phyloP scores from a whole-genome alignment of 2,797 vertebrate genomes.

The Adrianichthys oophorus region DNA sequence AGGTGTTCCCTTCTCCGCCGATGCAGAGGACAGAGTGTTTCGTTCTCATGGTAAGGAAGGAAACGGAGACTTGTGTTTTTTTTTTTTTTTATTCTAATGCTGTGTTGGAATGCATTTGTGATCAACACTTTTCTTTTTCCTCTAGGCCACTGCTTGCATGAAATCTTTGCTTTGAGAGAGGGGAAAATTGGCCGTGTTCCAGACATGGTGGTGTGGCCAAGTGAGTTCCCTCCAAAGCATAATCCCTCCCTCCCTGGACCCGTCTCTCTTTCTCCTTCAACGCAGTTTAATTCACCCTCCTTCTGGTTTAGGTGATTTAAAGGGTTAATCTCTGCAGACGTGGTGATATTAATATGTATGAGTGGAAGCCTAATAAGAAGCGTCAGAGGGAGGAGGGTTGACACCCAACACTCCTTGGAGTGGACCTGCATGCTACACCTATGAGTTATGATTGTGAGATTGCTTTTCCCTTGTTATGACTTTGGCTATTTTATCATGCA shows the following conservation, averaged over 20 bases:
- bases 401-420: slow-evolving; percentile 61
- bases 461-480: slow-evolving; percentile 69
- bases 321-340: slow-evolving; percentile 73
- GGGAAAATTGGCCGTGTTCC: slow-evolving; percentile 92
- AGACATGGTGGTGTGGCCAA: slow-evolving; percentile 96
- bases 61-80: not conserved
- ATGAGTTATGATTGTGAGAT: slow-evolving; percentile 72
- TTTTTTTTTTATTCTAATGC: not conserved
- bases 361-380: slow-evolving; percentile 74
- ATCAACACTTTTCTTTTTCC: slow-evolving; percentile 2
- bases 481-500: slow-evolving; percentile 73
- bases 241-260: not conserved
- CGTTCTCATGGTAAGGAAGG: slow-evolving; percentile 88
- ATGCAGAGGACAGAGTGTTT: slow-evolving; percentile 92
- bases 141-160: slow-evolving; percentile 95
- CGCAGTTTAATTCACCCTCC: slow-evolving; percentile 27
- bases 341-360: slow-evolving; percentile 80
- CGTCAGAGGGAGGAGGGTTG: slow-evolving; percentile 64
- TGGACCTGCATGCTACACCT: slow-evolving; percentile 45
- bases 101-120: slow-evolving; percentile 1
- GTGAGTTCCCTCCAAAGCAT: slow-evolving; percentile 77
- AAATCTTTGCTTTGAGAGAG: slow-evolving; percentile 96
- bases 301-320: slow-evolving; percentile 59
- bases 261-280: slow-evolving; percentile 32
- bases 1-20: slow-evolving; percentile 87